Base-by-base conservation (phyloP, 2,888 invertebrate genomes). In the Xestia c-nigrum region DNA sequence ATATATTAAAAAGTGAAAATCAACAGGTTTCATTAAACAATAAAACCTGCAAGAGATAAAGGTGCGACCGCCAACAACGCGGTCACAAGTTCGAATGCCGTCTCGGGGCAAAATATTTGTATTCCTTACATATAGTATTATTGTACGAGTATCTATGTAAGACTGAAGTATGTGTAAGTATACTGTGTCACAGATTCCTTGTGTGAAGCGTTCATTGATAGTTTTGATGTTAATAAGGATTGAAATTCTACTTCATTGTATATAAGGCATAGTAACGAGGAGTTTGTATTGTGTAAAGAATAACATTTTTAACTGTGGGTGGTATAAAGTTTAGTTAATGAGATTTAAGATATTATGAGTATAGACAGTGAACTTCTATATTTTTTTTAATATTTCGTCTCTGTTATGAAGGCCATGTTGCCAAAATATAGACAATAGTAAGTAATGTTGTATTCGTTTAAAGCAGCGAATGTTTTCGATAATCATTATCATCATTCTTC, bases 201-300 rank as follows among this genome's bases (percentile, higher is more conserved):
- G 64, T 59, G 65, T 71, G 78, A 78, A 55, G 24, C 57, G 47
- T 40, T 64, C 83, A 81, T 80, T 80, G 80, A 83, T 72, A 31
- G 24, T 77, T 67, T 50, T 63, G 40, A 82, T 76, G 55, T 47
- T 50, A 46, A 65, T 38, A 50, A 31, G 21, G 3, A 65, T 52
- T 52, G 50, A 46, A 65, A 24, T 64, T 46, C n/a, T 50, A 21
- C 10, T 55, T 19, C 7, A 50, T 55, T 31, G 64, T 50, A 6
- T n/a, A n/a, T n/a, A n/a, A 31, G 16, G 0, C 16, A 5, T 2
- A 21, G 16, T n/a, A 40, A 12, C 7, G 1, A 9, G 5, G 0
- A 12, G 7, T 43, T n/a, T 43, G 1, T n/a, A 12, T n/a, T 43
- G 10, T 43, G 7, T 31, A 7, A 24, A 24, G 19, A 40, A 19